These are phyloP conservation scores for Lanius collurio DNA, from an alignment of 2,113 vertebrate species.

Conservation along the genomic window DNA sequence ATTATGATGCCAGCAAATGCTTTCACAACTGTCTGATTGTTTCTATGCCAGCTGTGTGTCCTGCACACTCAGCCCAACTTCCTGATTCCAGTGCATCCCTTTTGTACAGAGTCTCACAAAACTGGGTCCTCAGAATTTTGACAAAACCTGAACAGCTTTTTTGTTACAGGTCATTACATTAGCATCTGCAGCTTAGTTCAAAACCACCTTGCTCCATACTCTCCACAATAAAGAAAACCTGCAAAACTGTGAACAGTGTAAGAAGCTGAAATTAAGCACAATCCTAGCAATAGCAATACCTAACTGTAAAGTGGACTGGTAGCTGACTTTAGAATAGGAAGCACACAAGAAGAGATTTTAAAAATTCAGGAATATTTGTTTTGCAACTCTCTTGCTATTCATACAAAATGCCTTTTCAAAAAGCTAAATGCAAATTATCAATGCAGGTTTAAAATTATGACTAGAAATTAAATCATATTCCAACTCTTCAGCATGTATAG, in stretches of 20 bases:
- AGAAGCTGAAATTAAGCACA: not conserved
- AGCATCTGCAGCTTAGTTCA: not conserved
- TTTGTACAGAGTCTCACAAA: not conserved
- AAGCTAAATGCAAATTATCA: not conserved
- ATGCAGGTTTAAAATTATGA: not conserved
- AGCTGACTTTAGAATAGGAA: not conserved
- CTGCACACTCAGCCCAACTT: not conserved
- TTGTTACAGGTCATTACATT: not conserved
- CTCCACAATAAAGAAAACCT: not conserved
- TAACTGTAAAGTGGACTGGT: not conserved
- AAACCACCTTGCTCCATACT: not conserved
- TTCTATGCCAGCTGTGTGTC: not conserved
- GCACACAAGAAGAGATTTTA: not conserved
- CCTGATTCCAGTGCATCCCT: not conserved
- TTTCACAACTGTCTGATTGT: not conserved
- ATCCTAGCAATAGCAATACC: not conserved
- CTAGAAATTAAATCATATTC: not conserved
- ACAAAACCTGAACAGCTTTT: not conserved
- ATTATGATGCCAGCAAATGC: not conserved
- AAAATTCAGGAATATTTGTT: not conserved
- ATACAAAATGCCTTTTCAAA: not conserved
- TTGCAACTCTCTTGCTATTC: not conserved
- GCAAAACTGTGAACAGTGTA: not conserved
- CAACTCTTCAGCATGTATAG: not conserved
- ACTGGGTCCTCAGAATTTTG: not conserved